Percentiles rank a stretch among this genome's conserved stretches.
Evolutionary conservation across 2,888 invertebrate species (phyloP).

Genomic region (Odontothrips loti): DNA sequence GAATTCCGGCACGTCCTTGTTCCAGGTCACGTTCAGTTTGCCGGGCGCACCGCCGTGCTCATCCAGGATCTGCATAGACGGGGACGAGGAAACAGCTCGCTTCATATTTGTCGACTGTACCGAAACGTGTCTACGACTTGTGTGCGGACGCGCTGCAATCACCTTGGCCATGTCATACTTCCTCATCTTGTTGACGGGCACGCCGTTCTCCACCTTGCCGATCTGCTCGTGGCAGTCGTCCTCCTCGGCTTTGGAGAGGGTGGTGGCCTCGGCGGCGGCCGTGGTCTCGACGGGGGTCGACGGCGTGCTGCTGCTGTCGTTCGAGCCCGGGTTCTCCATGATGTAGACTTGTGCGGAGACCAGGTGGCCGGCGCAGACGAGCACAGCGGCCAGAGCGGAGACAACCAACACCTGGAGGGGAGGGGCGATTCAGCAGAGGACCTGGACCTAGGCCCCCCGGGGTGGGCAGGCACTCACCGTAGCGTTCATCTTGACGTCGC

Average conservation of each 20-base stretch:
- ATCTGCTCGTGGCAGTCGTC: background rate
- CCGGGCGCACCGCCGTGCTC: constrained; percentile 8
- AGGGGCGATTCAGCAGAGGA: background rate
- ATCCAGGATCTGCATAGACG: background rate
- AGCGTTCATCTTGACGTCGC: background rate
- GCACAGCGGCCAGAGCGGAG: background rate
- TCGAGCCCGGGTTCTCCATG: background rate
- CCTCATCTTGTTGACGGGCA: background rate
- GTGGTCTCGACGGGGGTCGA: background rate
- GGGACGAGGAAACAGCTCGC: background rate
- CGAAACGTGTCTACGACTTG: background rate
- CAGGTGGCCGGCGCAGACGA: background rate
- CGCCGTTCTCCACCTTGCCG: background rate
- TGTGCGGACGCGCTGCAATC: background rate
- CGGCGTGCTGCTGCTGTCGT: background rate
- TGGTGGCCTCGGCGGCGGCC: background rate
- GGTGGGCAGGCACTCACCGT: background rate
- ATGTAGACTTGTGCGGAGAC: too few species aligned
- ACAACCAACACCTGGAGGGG: background rate
- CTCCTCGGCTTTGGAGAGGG: background rate
- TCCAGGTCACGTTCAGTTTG: constrained; percentile 2
- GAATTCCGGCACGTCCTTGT: background rate
- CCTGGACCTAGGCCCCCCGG: background rate
- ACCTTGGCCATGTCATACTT: background rate
- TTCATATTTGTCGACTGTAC: too few species aligned